Evolutionary conservation across 2,113 vertebrate species (phyloP).

Genomic region (Platichthys flesus): DNA sequence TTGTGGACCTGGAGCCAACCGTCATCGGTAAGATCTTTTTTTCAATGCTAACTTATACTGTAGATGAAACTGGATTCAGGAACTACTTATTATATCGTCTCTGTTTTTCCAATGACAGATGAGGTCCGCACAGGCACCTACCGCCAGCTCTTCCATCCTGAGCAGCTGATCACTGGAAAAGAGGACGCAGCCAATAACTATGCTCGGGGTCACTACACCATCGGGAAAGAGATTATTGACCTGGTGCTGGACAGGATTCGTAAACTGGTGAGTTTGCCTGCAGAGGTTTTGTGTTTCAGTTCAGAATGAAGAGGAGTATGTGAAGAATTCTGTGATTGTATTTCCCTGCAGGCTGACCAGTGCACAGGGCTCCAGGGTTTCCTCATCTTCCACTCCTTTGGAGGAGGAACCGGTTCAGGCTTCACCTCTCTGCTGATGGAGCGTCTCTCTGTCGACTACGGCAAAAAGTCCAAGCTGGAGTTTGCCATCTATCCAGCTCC

Average conservation of each 20-base stretch:
- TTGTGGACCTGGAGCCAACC: conserved; percentile 79
- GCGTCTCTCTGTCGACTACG: conserved; percentile 82
- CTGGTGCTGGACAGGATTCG: conserved; percentile 75
- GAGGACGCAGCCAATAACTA: conserved; percentile 90
- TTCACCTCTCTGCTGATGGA: conserved; percentile 85
- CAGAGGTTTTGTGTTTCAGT: not conserved
- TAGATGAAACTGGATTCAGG: too few species aligned
- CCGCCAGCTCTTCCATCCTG: conserved; percentile 87
- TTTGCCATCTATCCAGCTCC: conserved; percentile 76
- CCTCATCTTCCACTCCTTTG: conserved; percentile 81
- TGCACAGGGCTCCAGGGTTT: conserved; percentile 83
- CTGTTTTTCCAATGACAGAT: conserved; percentile 53
- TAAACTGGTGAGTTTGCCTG: conserved; percentile 63
- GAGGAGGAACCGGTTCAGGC: conserved; percentile 79
- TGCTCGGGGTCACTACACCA: conserved; percentile 82
- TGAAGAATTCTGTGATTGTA: not conserved
- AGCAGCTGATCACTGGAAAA: conserved; percentile 88
- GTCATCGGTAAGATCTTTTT: conserved; percentile 67
- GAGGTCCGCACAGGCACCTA: conserved; percentile 87
- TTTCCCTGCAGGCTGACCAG: conserved; percentile 76
- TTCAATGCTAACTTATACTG: too few species aligned
- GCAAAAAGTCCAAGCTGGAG: conserved; percentile 80
- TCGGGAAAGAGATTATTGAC: conserved; percentile 78
- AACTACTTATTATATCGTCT: too few species aligned
- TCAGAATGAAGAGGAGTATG: not conserved